Base-by-base conservation (phyloP, 2,888 invertebrate species). In the Macrophya annulata region DNA sequence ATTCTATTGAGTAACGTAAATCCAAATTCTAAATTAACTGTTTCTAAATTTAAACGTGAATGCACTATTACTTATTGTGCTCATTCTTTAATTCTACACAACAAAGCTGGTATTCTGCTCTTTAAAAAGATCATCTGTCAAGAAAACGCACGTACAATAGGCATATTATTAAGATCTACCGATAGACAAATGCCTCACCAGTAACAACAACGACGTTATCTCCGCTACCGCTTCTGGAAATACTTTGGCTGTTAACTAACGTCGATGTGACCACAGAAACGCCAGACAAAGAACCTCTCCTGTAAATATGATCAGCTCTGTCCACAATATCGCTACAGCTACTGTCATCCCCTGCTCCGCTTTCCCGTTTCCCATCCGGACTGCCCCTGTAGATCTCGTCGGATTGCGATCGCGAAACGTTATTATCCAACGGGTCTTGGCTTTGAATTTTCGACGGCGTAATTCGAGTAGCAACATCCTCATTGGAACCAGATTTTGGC, bases 261-360 rank as follows among this genome's bases (percentile, higher is more conserved):
- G 93, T 93, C 45, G 93, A 93, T 0, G 93, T 93, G 31, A 93
- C 91, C 15, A 93, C 93, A 4, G 93, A 92, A 10, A 93, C 92
- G 37, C 89, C 89, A 2, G 92, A 90, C n/a, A 89, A 90, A 17
- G 89, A 87, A 77, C 89, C 88, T 4, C 91, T 90, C 17, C 87
- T 86, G 59, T 86, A 83, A 5, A 86, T 59, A 12, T 89, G 88
- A 48, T 71, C 43, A 0, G 79, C 25, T 8, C 90, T 89, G 74
- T 90, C 91, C 0, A 89, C 88, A 0, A 87, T 87, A 77, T 90
- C 90, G 45, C 88, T 87, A 1, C 85, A 85, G 17, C 48, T 79
- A 5, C 85, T 59, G 43, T 88, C 87, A 21, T 81, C 62, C 17
- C 81, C 43, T 10, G 40, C 81, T 37, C 62, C 40, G 17, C 31